Base-by-base conservation (phyloP, 2,797 vertebrate species). In the Typhlichthys eigenmanni region DNA sequence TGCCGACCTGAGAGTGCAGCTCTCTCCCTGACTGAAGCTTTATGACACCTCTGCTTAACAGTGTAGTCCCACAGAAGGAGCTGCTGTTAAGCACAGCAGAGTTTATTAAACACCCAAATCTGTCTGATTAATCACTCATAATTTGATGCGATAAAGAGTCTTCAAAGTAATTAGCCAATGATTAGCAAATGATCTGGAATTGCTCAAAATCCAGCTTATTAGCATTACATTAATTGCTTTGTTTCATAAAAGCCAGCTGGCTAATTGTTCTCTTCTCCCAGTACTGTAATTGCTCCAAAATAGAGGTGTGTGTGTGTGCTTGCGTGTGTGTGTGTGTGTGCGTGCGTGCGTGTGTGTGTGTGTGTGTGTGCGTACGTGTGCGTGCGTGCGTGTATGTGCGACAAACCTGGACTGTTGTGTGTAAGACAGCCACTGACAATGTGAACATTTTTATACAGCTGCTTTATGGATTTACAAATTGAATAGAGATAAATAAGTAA, bases 211-310 rank as follows among this genome's bases (percentile, higher is more conserved):
- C 81, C 52, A 73, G 85, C 79, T 90, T 86, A 92, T 91, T 91
- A 91, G 78, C 88, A 87, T 84, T 87, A 79, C 89, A 88, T 86
- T 82, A 91, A 91, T 85, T 80, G 89, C 88, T 89, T 88, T 91
- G 89, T 90, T 91, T 91, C 86, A 90, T 84, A 86, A 85, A 79
- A 87, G 81, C 87, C 90, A 91, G 88, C 88, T 91, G 91, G 84
- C 87, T 92, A 91, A 92, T 90, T 84, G 87, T 83, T 83, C 81
- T 62, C 70, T 69, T 54, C 69, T 62, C 62, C 49, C 59, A 34
- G 8, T 64, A 68, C 60, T 16, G 57, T 86, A 85, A 89, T 84
- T 85, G 85, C 81, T 85, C 76, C 74, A 74, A 64, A 70, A 72
- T 60, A 55, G 68, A 79, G 68, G 74, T 69, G 38, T 43, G 11